phyloP scores from a whole-genome alignment of 2,888 invertebrate genomes.

The Eustalomyia histrio region DNA sequence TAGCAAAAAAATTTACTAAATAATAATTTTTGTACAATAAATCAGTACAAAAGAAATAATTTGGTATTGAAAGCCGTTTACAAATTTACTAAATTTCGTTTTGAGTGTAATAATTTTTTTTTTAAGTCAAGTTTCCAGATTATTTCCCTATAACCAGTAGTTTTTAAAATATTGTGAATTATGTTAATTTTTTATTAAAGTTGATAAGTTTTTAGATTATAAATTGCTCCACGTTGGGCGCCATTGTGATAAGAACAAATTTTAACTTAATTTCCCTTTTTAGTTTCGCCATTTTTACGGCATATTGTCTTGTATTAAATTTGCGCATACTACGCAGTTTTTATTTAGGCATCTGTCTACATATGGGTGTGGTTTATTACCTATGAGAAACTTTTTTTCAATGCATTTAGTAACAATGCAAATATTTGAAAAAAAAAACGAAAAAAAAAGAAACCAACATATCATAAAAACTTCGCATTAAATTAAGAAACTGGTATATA shows the following conservation, averaged over 20 bases:
- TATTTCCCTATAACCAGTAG: no score
- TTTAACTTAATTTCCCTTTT: background rate
- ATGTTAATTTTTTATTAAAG: no score
- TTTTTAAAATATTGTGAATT: no score
- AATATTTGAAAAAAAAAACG: background rate
- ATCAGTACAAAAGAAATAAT: no score
- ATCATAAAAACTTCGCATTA: background rate
- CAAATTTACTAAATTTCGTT: no score
- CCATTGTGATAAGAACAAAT: background rate
- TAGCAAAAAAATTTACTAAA: no score
- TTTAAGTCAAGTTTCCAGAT: no score
- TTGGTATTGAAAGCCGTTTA: no score
- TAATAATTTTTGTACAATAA: no score
- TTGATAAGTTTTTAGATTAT: background rate
- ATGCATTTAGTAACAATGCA: slow-evolving; percentile 1
- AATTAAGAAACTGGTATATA: background rate
- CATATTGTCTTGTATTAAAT: background rate
- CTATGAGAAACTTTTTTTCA: slow-evolving; percentile 1
- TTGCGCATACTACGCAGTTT: background rate
- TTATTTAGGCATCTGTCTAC: background rate
- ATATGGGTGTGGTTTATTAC: slow-evolving; percentile 4
- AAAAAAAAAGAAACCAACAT: background rate
- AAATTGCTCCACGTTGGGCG: background rate
- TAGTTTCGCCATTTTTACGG: background rate
- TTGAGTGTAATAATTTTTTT: no score